Evolutionary conservation across 2,113 vertebrate species (phyloP).

Genomic region (Phainopepla nitens): DNA sequence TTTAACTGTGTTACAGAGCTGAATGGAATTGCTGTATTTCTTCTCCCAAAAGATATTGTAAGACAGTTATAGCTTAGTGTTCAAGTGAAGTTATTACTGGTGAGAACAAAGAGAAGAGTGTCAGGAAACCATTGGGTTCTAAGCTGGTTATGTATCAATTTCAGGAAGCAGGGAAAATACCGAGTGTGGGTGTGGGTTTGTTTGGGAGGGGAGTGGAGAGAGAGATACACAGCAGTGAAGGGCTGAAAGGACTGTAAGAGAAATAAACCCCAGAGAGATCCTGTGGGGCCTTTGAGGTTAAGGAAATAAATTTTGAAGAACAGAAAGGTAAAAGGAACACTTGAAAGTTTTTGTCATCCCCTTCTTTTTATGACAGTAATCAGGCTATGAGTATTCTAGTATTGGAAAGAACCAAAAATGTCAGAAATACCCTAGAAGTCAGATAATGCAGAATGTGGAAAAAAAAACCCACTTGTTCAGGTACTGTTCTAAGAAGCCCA

Average conservation of each 20-base stretch:
- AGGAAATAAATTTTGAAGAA: not conserved
- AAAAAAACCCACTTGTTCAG: not conserved
- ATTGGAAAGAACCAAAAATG: not conserved
- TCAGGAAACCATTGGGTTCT: not conserved
- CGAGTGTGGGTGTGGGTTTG: not conserved
- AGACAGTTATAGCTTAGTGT: not conserved
- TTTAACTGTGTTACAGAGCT: not conserved
- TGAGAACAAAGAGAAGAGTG: not conserved
- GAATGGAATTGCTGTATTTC: not conserved
- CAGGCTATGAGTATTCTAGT: not conserved
- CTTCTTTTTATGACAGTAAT: not conserved
- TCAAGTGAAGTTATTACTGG: not conserved
- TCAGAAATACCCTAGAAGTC: not conserved
- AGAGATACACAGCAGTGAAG: accelerated
- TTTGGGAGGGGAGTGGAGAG: not conserved
- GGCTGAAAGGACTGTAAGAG: not conserved
- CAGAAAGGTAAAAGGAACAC: not conserved
- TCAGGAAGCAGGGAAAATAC: not conserved
- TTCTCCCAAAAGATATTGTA: not conserved
- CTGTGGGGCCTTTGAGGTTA: not conserved
- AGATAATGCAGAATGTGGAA: not conserved
- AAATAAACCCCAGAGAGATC: not conserved
- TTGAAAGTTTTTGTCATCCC: not conserved
- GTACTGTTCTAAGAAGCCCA: not conserved
- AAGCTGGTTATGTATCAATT: not conserved